Conservation (phyloP, 2,888 invertebrate species). For the Clivina fossor region DNA sequence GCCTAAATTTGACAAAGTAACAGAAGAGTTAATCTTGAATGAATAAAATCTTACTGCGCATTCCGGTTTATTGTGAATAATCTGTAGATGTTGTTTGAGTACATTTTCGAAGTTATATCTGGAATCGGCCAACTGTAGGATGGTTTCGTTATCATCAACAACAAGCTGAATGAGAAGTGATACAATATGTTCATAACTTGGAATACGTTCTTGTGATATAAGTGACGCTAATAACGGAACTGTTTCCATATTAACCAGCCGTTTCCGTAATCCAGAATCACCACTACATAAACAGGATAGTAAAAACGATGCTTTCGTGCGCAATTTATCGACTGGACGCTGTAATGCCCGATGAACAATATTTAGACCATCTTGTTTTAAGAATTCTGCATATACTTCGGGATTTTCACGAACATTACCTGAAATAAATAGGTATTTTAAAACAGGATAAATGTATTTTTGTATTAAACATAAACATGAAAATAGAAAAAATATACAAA, state of each 20-base stretch:
- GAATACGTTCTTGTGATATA: neutral
- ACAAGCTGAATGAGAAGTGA: neutral
- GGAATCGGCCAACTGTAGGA: neutral
- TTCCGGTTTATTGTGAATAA: neutral
- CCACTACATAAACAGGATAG: neutral
- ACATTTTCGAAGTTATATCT: conserved; percentile 1
- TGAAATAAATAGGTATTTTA: too few relatives aligned
- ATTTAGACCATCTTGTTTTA: neutral
- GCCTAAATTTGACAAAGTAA: too few relatives aligned
- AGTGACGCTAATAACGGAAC: neutral
- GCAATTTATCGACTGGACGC: conserved; percentile 2
- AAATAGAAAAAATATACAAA: too few relatives aligned
- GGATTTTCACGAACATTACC: conserved; percentile 3
- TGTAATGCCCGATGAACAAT: neutral
- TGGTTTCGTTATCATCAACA: neutral
- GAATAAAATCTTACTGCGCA: neutral
- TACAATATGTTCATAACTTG: conserved; percentile 7
- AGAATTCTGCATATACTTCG: neutral
- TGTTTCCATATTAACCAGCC: neutral
- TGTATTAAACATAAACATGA: too few relatives aligned
- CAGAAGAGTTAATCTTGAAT: too few relatives aligned
- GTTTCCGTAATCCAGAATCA: neutral
- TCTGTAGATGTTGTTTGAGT: neutral
- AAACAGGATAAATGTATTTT: too few relatives aligned
- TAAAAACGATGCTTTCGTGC: conserved; percentile 3